Percentiles rank a stretch among this genome's conserved stretches.
Evolutionary conservation across 1,140 invertebrate species (phyloP).

Genomic region (Neodiprion virginianus): DNA sequence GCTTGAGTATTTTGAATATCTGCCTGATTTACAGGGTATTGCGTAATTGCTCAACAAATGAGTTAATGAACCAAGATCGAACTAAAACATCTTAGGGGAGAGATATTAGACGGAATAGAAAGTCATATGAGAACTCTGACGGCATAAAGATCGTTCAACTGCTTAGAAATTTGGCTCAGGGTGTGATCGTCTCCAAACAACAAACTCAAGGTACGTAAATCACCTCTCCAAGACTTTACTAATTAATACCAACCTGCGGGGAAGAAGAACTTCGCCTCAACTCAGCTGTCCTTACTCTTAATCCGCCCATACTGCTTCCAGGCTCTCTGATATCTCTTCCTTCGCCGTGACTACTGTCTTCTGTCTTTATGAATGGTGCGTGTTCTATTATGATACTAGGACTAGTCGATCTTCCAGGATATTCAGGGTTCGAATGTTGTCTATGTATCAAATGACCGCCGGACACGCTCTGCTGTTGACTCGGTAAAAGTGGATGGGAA

Average conservation of each 20-base stretch:
- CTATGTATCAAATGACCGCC: constrained; percentile 54
- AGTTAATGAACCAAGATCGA: too few species aligned
- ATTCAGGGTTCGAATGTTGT: constrained; percentile 62
- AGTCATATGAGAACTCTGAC: too few species aligned
- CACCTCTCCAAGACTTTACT: too few species aligned
- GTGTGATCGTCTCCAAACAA: too few species aligned
- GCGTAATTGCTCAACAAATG: too few species aligned
- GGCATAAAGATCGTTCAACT: too few species aligned
- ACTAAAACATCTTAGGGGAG: too few species aligned
- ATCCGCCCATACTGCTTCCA: constrained; percentile 18
- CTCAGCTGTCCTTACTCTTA: constrained; percentile 43
- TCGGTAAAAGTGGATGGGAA: constrained; percentile 69
- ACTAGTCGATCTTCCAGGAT: constrained; percentile 49
- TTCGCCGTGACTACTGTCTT: constrained; percentile 33
- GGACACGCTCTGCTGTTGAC: constrained; percentile 52
- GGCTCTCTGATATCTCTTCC: constrained; percentile 21
- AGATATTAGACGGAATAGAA: too few species aligned
- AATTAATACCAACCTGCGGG: constrained; percentile 57
- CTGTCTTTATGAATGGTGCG: constrained; percentile 45
- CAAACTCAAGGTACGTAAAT: too few species aligned
- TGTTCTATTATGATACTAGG: constrained; percentile 41
- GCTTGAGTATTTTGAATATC: too few species aligned
- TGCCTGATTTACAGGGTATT: too few species aligned
- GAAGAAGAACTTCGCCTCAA: constrained; percentile 65
- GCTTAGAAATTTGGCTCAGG: background rate